Percentiles rank a stretch among this genome's conserved stretches.
Evolutionary conservation across 2,113 vertebrate genomes (phyloP).

Genomic region (Gymnarchus niloticus): DNA sequence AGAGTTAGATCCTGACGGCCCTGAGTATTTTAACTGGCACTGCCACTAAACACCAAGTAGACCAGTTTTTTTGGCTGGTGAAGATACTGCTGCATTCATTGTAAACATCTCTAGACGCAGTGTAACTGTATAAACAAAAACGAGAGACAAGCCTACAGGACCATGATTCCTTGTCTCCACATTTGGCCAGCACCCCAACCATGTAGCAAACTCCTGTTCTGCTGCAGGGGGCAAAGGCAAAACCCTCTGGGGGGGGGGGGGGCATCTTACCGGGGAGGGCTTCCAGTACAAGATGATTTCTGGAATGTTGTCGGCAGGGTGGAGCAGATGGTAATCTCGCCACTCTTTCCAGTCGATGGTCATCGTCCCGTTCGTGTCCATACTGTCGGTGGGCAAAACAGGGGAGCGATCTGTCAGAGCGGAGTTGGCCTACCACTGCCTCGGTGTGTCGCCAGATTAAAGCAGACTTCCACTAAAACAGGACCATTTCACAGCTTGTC

Average conservation of each 20-base stretch:
- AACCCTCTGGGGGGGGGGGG: not conserved
- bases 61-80: not conserved
- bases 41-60: not conserved
- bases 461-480: not conserved
- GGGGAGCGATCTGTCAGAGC: not conserved
- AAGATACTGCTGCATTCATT: not conserved
- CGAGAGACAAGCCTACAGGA: not conserved
- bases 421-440: not conserved
- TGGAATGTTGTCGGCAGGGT: slow-evolving; percentile 82
- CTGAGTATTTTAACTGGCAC: not conserved
- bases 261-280: slow-evolving; percentile 80
- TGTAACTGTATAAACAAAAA: not conserved
- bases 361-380: slow-evolving; percentile 93
- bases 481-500: not conserved
- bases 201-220: not conserved
- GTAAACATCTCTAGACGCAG: no score
- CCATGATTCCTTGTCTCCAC: not conserved
- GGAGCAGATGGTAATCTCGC: slow-evolving; percentile 78
- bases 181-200: not conserved
- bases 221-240: not conserved
- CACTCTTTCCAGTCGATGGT: slow-evolving; percentile 91
- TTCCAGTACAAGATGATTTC: slow-evolving; percentile 99
- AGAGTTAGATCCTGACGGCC: not conserved
- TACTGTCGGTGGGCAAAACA: slow-evolving; percentile 58
- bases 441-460: not conserved